These are phyloP conservation scores for Oncorhynchus nerka DNA, from an alignment of 2,113 vertebrate genomes.

Conservation along the genomic window DNA sequence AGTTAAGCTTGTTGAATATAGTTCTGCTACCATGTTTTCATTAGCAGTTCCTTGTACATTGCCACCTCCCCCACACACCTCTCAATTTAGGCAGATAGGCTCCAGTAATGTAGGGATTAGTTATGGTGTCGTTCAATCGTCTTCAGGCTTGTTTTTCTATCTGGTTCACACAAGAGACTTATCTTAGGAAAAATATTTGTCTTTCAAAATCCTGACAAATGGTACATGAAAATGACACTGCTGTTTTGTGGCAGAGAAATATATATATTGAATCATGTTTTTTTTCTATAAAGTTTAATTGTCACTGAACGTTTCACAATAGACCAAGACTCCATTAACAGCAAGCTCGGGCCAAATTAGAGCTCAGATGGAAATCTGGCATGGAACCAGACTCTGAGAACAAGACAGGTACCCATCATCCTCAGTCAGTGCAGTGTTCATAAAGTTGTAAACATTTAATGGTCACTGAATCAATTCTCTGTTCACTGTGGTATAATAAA, in stretches of 20 bases:
- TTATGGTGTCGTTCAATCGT: constrained; percentile 1
- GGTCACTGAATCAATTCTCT: constrained; percentile 8
- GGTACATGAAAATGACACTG: constrained; percentile 23
- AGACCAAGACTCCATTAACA: not conserved
- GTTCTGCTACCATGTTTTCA: not conserved
- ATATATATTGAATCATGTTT: not conserved
- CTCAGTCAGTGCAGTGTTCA: constrained; percentile 11
- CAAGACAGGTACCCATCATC: not conserved
- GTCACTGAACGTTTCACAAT: not conserved
- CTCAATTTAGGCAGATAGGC: not conserved
- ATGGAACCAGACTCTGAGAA: not conserved
- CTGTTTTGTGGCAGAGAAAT: constrained; percentile 6
- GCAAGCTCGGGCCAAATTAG: constrained; percentile 12
- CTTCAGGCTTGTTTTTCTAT: constrained; percentile 14
- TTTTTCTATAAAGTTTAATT: constrained; percentile 8
- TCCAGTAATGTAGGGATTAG: constrained; percentile 1
- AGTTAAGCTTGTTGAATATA: not conserved
- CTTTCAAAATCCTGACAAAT: constrained; percentile 33
- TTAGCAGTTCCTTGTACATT: not conserved
- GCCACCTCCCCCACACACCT: not conserved
- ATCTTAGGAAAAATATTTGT: constrained; percentile 34
- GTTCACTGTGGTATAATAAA: not conserved
- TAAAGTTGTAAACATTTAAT: constrained; percentile 28
- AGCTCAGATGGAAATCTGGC: not conserved
- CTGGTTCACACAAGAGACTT: constrained; percentile 63